Evolutionary conservation across 2,888 invertebrate species (phyloP).

Genomic region (Leucoma salicis): DNA sequence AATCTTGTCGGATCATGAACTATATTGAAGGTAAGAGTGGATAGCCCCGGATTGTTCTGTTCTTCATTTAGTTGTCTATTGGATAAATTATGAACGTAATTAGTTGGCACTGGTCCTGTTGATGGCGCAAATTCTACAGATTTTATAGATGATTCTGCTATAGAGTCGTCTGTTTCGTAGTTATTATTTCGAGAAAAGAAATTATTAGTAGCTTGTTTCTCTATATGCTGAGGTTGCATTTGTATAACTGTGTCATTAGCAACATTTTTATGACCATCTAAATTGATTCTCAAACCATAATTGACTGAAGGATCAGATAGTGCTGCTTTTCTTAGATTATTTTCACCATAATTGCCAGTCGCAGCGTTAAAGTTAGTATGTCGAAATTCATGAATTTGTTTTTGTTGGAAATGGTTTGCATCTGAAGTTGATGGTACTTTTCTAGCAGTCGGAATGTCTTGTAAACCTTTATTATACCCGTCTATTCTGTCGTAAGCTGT

Average conservation of each 20-base stretch:
- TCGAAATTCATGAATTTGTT: conserved; percentile 11
- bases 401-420: conserved; percentile 17
- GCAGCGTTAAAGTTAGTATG: conserved; percentile 6
- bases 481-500: conserved; percentile 5
- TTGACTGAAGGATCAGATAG: conserved; percentile 6
- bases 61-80: conserved; percentile 43
- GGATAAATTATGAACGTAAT: conserved; percentile 50
- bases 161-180: conserved; percentile 52
- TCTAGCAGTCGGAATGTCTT: conserved; percentile 26
- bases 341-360: background rate
- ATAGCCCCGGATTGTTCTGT: conserved; percentile 52
- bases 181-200: conserved; percentile 45
- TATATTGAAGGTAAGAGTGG: conserved; percentile 69
- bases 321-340: conserved; percentile 12
- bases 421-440: conserved; percentile 27
- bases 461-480: conserved; percentile 22
- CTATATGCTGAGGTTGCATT: conserved; percentile 9
- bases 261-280: conserved; percentile 10
- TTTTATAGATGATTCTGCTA: conserved; percentile 56
- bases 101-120: conserved; percentile 35
- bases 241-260: conserved; percentile 8
- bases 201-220: conserved; percentile 18
- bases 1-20: conserved; percentile 57
- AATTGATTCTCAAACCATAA: conserved; percentile 7
- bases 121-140: conserved; percentile 43